Conservation (phyloP, 2,797 vertebrate species). For the Micrastur ruficollis region DNA sequence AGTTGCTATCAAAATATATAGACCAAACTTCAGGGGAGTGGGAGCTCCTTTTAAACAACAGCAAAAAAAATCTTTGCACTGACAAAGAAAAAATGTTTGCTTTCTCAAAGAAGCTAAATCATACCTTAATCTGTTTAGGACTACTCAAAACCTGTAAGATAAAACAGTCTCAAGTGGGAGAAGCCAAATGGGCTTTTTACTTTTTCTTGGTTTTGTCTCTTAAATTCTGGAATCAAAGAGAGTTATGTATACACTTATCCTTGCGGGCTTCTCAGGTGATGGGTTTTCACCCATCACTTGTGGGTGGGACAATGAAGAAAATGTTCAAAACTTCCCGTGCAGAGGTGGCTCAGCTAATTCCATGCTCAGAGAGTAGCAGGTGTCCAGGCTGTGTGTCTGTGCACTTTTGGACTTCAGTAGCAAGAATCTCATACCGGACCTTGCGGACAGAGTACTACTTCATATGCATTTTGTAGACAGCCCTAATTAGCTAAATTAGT, state of each 20-base stretch:
- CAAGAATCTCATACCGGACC: not conserved
- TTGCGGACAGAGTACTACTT: not conserved
- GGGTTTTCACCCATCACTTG: not conserved
- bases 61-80: not conserved
- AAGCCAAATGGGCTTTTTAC: not conserved
- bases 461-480: slow-evolving; percentile 14
- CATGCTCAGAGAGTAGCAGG: not conserved
- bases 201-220: not conserved
- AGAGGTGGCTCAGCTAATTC: not conserved
- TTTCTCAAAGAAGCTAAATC: not conserved
- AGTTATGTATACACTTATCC: not conserved
- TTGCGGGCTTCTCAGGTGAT: not conserved
- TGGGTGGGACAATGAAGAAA: not conserved
- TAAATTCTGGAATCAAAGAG: not conserved
- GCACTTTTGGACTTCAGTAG: not conserved
- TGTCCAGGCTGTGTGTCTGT: not conserved
- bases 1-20: not conserved
- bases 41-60: not conserved
- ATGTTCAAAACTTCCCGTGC: not conserved
- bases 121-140: not conserved
- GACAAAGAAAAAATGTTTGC: not conserved
- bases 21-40: not conserved
- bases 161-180: not conserved
- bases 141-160: not conserved
- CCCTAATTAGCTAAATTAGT: slow-evolving; percentile 22